Base-by-base conservation (phyloP, 2,113 vertebrate genomes). In the Plecotus auritus region DNA sequence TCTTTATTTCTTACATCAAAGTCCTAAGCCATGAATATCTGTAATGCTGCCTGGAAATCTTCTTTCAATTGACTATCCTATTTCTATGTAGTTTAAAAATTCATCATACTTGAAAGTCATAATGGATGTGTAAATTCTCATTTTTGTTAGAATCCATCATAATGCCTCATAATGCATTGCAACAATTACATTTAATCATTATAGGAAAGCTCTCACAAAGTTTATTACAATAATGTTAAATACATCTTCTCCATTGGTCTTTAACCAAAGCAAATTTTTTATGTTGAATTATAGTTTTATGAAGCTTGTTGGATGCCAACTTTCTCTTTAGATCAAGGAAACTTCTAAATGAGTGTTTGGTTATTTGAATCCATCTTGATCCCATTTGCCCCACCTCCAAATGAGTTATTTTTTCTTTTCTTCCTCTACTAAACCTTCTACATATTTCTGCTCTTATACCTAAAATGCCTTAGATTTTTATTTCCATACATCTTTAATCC, bases 71-170 rank as follows among this genome's bases (percentile, higher is more conserved):
- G 87, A 88, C 80, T 94, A 42, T n/a, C 45, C 80, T 13, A 51
- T 92, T 94, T 95, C 20, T 51, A 70, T 56, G 73, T 47, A 51
- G 81, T 93, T 90, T 91, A 94, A 97, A 92, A 93, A 93, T 94
- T 92, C 84, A 96, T 97, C 92, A 85, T 81, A 95, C 54, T 97
- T 90, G 88, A 93, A 96, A 96, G 72, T 96, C 67, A 83, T 93
- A 96, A 96, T 93, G 61, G 37, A 93, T 96, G 90, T 93, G 73
- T n/a, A 96, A 88, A 96, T 94, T 91, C 69, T 94, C 42, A 67
- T 94, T 95, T 97, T 97, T 93, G 81, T 96, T 94, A 94, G 87
- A 92, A 96, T 96, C 61, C 49, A 74, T 96, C 95, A 94, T 92
- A 92, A 90, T 83, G 54, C 37, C 77, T 97, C 90, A 93, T 56